phyloP scores from a whole-genome alignment of 2,113 vertebrate genomes.

The Thalassarche chlororhynchos region DNA sequence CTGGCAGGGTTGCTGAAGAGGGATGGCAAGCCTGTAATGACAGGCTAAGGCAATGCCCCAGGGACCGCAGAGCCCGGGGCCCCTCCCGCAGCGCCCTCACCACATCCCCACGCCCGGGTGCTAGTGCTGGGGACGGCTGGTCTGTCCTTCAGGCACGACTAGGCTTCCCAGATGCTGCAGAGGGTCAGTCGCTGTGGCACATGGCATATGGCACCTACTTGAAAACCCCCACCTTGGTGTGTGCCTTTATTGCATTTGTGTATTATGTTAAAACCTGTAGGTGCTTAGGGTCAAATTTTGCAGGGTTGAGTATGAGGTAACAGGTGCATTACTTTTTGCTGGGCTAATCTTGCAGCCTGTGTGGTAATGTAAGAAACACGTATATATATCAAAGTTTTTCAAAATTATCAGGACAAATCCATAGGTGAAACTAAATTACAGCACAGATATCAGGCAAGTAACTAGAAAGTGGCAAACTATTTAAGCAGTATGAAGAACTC shows the following conservation, averaged over 20 bases:
- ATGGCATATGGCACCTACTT: not conserved
- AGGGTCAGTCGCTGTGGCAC: not conserved
- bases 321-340: not conserved
- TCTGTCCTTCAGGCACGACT: not conserved
- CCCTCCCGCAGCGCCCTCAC: accelerated
- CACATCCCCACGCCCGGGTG: not conserved
- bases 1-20: not conserved
- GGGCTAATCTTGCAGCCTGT: not conserved
- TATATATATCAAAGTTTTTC: not conserved
- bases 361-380: not conserved
- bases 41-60: not conserved
- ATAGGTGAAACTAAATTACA: not conserved
- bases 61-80: not conserved
- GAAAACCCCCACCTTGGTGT: not conserved
- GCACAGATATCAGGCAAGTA: not conserved
- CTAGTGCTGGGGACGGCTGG: not conserved
- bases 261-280: not conserved
- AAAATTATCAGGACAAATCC: not conserved
- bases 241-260: not conserved
- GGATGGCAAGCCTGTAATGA: not conserved
- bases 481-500: not conserved
- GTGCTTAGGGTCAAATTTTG: not conserved
- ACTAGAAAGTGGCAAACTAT: not conserved
- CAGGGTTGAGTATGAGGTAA: not conserved
- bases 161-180: not conserved